These are phyloP conservation scores for Heptranchias perlo DNA, from an alignment of 2,113 vertebrate genomes.

Conservation along the genomic window DNA sequence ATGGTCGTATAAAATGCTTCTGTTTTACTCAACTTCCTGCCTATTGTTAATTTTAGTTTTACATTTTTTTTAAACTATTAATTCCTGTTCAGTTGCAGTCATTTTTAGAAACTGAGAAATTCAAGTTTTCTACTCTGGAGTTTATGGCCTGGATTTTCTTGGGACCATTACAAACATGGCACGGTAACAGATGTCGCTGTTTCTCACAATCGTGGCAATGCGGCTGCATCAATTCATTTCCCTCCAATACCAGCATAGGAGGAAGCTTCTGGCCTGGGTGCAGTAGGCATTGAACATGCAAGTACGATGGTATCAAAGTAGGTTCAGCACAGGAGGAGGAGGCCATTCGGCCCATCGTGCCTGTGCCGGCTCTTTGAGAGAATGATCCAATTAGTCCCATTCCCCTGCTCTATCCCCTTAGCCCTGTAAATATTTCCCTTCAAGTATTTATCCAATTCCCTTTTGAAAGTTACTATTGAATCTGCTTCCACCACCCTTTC, in stretches of 20 bases:
- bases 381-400: too few species aligned
- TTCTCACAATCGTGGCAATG: neutral
- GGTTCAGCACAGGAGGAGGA: too few species aligned
- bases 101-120: neutral
- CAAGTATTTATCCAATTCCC: too few species aligned
- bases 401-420: too few species aligned
- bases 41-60: neutral
- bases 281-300: neutral
- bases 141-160: neutral
- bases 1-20: neutral
- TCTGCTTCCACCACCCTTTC: too few species aligned
- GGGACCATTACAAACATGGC: neutral
- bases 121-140: neutral
- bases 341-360: too few species aligned
- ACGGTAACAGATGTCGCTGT: neutral
- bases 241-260: neutral
- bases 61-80: neutral
- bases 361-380: too few species aligned
- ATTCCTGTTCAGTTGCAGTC: neutral
- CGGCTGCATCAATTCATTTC: neutral
- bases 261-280: neutral
- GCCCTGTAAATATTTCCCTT: too few species aligned
- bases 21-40: neutral
- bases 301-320: too few species aligned
- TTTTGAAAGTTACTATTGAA: too few species aligned